Percentiles rank a stretch among this genome's conserved stretches.
These are phyloP conservation scores for Salvelinus alpinus DNA, from an alignment of 2,113 vertebrate species.

Conservation along the genomic window DNA sequence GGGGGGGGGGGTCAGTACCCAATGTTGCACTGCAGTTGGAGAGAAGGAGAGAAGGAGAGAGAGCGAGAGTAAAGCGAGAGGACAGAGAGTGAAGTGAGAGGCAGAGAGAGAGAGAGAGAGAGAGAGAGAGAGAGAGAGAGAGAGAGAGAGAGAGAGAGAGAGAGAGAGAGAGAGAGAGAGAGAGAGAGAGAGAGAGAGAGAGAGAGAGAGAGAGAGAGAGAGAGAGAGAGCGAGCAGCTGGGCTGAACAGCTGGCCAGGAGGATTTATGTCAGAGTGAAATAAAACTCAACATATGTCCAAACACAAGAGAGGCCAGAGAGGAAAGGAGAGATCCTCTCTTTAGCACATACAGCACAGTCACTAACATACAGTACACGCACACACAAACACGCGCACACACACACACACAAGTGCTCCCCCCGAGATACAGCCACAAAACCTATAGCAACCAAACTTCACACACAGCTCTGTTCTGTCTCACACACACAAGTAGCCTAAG, in stretches of 20 bases:
- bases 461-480: neutral
- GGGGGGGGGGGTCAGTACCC: no score
- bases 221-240: slow-evolving; percentile 83
- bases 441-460: no score
- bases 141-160: slow-evolving; percentile 44
- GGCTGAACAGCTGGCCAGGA: slow-evolving; percentile 92
- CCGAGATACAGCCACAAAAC: no score
- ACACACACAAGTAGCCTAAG: slow-evolving; percentile 14
- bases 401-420: no score
- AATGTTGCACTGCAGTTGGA: neutral
- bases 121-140: slow-evolving; percentile 17
- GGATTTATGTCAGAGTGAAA: slow-evolving; percentile 98
- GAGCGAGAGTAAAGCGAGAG: neutral
- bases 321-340: neutral
- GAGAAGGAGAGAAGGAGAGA: slow-evolving; percentile 11
- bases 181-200: neutral
- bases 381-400: no score
- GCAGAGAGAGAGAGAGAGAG: neutral
- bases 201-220: slow-evolving; percentile 19
- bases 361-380: no score
- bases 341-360: neutral
- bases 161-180: slow-evolving; percentile 42
- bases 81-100: slow-evolving; percentile 9
- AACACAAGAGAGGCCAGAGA: slow-evolving; percentile 67
- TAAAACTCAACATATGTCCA: slow-evolving; percentile 98